Evolutionary conservation across 1,140 invertebrate genomes (phyloP), one percentile per base, ranked within the genome.

Genomic region (Dinothrombium tinctorium): DNA sequence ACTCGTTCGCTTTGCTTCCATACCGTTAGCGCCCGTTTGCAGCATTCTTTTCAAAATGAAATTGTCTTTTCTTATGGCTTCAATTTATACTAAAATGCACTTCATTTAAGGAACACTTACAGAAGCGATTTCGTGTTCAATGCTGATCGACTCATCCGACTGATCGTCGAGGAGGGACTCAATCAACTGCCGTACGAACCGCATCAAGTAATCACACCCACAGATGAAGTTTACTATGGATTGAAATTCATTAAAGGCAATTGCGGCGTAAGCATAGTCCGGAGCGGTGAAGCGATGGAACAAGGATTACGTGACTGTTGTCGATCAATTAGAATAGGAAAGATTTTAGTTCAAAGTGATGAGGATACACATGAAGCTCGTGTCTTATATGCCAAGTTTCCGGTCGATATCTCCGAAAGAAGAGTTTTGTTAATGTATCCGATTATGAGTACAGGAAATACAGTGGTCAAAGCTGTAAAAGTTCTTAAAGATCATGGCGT

Each of bases 61-160:
- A n/a, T n/a, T n/a, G n/a, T n/a, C n/a, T n/a, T n/a, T n/a, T n/a
- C n/a, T n/a, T n/a, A n/a, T n/a, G n/a, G n/a, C n/a, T n/a, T n/a
- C n/a, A n/a, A n/a, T n/a, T n/a, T n/a, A n/a, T n/a, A n/a, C n/a
- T n/a, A n/a, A n/a, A n/a, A n/a, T n/a, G n/a, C n/a, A n/a, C n/a
- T n/a, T n/a, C n/a, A n/a, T n/a, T n/a, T n/a, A n/a, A n/a, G 86
- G 59, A 78, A 79, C 47, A 96, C 90, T 22, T 67, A 72, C 8
- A 67, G 87, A 50, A 87, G 78, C 63, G 89, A 98, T 60, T 96
- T 96, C 58, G 94, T 95, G 58, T 96, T 98, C 60, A 94, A 86
- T 60, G 89, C 90, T 7, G 90, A 96, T 62, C 70, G 89, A 54
- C 55, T 76, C 59, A 92, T 94, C 52, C 69, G 86, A 19, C 61